Base-by-base conservation (phyloP, 1,140 invertebrate genomes). In the Leptinotarsa undecemlineata region DNA sequence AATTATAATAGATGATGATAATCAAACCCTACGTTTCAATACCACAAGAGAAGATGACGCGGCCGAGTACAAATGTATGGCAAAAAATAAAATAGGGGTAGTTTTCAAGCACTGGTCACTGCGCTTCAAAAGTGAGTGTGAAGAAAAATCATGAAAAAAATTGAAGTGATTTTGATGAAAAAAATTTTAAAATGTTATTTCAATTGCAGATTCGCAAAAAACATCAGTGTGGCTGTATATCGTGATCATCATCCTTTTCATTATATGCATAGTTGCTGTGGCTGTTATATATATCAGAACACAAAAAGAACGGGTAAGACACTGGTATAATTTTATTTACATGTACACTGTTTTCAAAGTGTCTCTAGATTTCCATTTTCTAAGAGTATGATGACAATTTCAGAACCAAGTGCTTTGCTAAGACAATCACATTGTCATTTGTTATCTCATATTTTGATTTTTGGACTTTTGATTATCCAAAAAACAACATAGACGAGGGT, bases 1-100 rank as follows among this genome's bases (percentile, higher is more conserved):
- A 1, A 85, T 89, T n/a, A 68, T 77, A 21, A 82, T 90, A 1
- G 79, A 84, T 73, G 86, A 89, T 81, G 85, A 84, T 60, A 77
- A 79, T 8, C 74, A 77, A 13, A 78, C 74, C 47, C 68, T 87
- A 1, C 63, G 69, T 3, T 85, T 87, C 69, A 78, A 76, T 0
- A 80, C 81, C 71, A 80, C 86, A 4, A 82, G 80, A 75, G 80
- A 81, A 19, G 75, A 79, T 3, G 84, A 87, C 72, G 85, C 86
- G 75, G 87, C 86, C 20, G 72, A 80, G 19, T 86, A 87, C 72
- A 82, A 76, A 73, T 88, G 87, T 75, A 73, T 82, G 21, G 85
- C 82, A 17, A 19, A 11, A 8, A 88, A 87, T 83, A 78, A 83
- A 15, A 67, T 85, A 48, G 85, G 85, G 48, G 73, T 51, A 17